phyloP scores from a whole-genome alignment of 37 sponge, comb jelly and placozoan species.

The Amphimedon queenslandica region DNA sequence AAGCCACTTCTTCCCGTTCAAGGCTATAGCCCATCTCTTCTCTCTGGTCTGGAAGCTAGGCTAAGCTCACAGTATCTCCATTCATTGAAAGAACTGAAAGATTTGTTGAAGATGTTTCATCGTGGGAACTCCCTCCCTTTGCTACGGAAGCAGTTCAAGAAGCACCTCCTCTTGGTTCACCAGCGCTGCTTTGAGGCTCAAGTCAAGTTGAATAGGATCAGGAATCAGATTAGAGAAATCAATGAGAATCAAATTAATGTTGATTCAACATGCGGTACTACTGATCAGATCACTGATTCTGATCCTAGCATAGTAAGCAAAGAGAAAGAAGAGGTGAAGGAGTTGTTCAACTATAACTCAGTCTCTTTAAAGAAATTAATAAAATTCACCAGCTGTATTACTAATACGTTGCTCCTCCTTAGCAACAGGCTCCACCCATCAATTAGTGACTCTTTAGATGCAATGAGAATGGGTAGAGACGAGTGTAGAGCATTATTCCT shows the following conservation, averaged over 20 bases:
- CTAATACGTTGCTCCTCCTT: slow-evolving; percentile 34
- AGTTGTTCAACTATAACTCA: too few species aligned
- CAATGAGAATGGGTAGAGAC: slow-evolving; percentile 19
- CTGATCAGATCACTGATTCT: neutral
- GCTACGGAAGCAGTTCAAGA: slow-evolving; percentile 13
- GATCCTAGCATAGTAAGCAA: neutral
- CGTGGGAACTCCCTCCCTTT: neutral
- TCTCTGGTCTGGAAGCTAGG: slow-evolving; percentile 24
- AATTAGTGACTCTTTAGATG: neutral
- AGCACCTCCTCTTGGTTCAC: slow-evolving; percentile 10
- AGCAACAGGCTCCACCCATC: neutral
- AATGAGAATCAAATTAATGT: neutral
- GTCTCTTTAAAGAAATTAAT: slow-evolving; percentile 30
- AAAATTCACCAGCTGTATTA: slow-evolving; percentile 34
- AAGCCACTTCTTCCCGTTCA: slow-evolving; percentile 23
- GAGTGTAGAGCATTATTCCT: slow-evolving; percentile 44
- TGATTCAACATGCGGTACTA: neutral
- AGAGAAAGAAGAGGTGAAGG: neutral
- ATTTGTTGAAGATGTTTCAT: slow-evolving; percentile 4
- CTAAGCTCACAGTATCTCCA: slow-evolving; percentile 37
- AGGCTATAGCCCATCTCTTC: neutral
- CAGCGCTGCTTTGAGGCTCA: slow-evolving; percentile 44
- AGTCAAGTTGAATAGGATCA: slow-evolving; percentile 27
- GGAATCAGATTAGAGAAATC: slow-evolving; percentile 9
- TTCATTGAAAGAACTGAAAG: slow-evolving; percentile 19